A percentile compares a stretch with the other conserved stretches of the same genome.
phyloP scores from a whole-genome alignment of 2,113 vertebrate genomes.

The Sorex araneus region DNA sequence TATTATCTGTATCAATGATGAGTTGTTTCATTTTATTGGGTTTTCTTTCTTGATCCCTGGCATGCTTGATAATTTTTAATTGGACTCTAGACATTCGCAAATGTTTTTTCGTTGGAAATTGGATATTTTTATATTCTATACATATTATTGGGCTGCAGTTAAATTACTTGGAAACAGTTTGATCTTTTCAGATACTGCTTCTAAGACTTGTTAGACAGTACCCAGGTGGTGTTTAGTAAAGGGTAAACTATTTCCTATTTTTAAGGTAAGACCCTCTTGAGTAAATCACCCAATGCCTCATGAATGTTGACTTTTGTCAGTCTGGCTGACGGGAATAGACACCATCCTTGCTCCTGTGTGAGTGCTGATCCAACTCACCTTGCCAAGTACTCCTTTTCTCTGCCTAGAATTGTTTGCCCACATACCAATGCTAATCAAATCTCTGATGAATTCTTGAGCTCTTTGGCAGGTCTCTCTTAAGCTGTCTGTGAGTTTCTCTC shows the following conservation, averaged over 20 bases:
- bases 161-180: constrained; percentile 26
- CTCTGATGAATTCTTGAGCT: not conserved
- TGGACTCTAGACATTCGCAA: not conserved
- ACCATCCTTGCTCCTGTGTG: no score
- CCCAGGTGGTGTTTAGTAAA: not conserved
- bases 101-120: constrained; percentile 16
- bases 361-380: not conserved
- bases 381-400: not conserved
- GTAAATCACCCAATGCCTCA: not conserved
- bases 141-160: not conserved
- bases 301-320: not conserved
- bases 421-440: not conserved
- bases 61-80: constrained; percentile 25
- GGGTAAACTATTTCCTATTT: not conserved
- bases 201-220: constrained; percentile 8
- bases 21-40: not conserved
- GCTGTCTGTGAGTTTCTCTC: not conserved
- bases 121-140: constrained; percentile 16
- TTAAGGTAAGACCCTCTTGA: not conserved
- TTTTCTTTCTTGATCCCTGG: constrained; percentile 45
- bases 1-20: not conserved
- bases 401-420: not conserved
- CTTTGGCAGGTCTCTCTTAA: not conserved
- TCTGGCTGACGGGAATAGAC: not conserved
- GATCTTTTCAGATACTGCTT: not conserved